Base-by-base conservation (phyloP, 2,797 vertebrate genomes). In the Carcharodon carcharias region DNA sequence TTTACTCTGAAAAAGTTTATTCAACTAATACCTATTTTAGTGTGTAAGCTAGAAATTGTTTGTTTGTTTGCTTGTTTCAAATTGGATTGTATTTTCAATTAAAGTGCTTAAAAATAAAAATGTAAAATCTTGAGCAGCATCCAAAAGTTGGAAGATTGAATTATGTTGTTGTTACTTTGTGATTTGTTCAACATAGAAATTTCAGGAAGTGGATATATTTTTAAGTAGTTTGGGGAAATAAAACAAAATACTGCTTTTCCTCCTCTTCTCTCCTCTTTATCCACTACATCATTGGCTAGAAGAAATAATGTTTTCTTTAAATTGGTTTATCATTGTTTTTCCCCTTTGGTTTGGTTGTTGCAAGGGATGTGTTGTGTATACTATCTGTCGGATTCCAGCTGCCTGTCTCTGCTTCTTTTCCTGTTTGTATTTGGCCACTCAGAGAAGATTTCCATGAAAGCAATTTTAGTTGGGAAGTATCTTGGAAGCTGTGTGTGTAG, bases 351-450 rank as follows among this genome's bases (percentile, higher is more conserved):
- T 56, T 73, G 69, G 12, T 77, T 77, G 94, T 71, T 50, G 67
- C 67, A 73, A 77, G 40, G 94, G 54, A 95, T 77, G 67, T 77
- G 50, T 95, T 95, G 69, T 77, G 69, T 77, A 21, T 35, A 95
- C 45, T 35, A 69, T 77, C 69, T 95, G 69, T 56, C 50, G 45
- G 94, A 31, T 95, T 50, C 93, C 69, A 77, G 45, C 94, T 95
- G 23, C 73, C 96, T 96, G 56, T 73, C 96, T 96, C 96, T 96
- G 71, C 40, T 96, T 96, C 96, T 96, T 91, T 97, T 96, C 77
- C 67, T 96, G 73, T 97, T 97, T 97, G 96, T 93, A 56, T 97
- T 97, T 97, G 71, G 26, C 91, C 92, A 87, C 0, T n/a, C 8
- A 0, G 0, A 0, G 88, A 85, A 11, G 4, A 71, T 93, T 96